Base-by-base conservation (phyloP, 2,113 vertebrate species). In the Sinocyclocheilus anophthalmus region DNA sequence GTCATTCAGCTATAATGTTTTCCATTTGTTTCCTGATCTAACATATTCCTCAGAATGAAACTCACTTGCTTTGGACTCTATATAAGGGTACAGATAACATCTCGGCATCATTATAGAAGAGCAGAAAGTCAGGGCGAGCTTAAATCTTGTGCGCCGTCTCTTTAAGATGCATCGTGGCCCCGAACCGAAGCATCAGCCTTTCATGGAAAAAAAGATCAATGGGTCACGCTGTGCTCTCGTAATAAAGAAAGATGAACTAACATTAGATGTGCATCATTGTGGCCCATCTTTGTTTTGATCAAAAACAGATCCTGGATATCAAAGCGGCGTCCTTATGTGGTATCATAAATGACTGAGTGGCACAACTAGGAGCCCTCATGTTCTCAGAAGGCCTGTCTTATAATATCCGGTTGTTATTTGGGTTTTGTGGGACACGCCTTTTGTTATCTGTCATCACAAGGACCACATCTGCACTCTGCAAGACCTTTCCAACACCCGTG, bases 131-230 rank as follows among this genome's bases (percentile, higher is more conserved):
- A 26, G 59, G 84, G 59, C 13, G 42, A 73, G 69, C 72, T 87
- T 82, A 78, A 85, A 89, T 84, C 69, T 63, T 26, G 76, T 39
- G 14, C 12, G 53, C 20, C 69, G 30, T 37, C 83, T 53, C 4
- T 84, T 55, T 33, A 87, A 78, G 73, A 85, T 8, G 75, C 67
- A 75, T 83, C 63, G 22, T 1, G 48, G 69, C 88, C 82, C 72
- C n/a, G 42, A 78, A 83, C 50, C 69, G 53, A 84, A 76, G n/a
- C 50, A 11, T 78, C 61, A 65, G 85, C 48, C 9, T 81, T 81
- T 84, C 82, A 81, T 86, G 76, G 88, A 91, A 92, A 91, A 91
- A 91, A 91, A 89, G 88, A 92, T 92, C 91, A 91, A 92, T 87
- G 72, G 59, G 10, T 65, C 45, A 81, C 24, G 84, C 63, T 73